Evolutionary conservation across 2,113 vertebrate genomes (phyloP).

Genomic region (Lepidothrix coronata): DNA sequence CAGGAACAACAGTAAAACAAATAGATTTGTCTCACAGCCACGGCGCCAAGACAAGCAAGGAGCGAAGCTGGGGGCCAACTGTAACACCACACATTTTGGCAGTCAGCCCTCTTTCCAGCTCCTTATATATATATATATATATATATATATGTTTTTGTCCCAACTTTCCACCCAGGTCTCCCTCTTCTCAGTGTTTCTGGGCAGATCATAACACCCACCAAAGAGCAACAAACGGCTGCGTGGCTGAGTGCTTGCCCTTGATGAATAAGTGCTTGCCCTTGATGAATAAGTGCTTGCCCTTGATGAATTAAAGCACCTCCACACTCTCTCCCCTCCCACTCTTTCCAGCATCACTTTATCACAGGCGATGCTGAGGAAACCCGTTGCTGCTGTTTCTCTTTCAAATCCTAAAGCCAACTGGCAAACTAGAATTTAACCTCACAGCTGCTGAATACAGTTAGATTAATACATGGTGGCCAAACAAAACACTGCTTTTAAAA

Average conservation of each 20-base stretch:
- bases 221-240: not conserved
- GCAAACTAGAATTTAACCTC: constrained; percentile 52
- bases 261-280: not conserved
- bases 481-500: constrained; percentile 63
- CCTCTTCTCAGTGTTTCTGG: constrained; percentile 21
- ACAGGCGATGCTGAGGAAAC: not conserved
- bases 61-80: constrained; percentile 60
- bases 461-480: constrained; percentile 1
- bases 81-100: constrained; percentile 54
- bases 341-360: not conserved
- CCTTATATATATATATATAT: constrained; percentile 44
- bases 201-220: not conserved
- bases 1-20: constrained; percentile 38
- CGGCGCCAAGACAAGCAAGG: constrained; percentile 63
- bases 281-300: not conserved
- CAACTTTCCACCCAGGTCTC: constrained; percentile 39
- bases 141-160: constrained; percentile 49
- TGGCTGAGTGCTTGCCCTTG: not conserved
- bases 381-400: constrained; percentile 54
- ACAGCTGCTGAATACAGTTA: constrained; percentile 38
- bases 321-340: not conserved
- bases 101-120: constrained; percentile 53
- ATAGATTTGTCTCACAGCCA: constrained; percentile 44
- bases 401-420: constrained; percentile 36
- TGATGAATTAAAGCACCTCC: not conserved